A percentile compares a stretch with the other conserved stretches of the same genome.
Evolutionary conservation across 1,140 invertebrate genomes (phyloP).

Genomic region (Amyelois transitella): DNA sequence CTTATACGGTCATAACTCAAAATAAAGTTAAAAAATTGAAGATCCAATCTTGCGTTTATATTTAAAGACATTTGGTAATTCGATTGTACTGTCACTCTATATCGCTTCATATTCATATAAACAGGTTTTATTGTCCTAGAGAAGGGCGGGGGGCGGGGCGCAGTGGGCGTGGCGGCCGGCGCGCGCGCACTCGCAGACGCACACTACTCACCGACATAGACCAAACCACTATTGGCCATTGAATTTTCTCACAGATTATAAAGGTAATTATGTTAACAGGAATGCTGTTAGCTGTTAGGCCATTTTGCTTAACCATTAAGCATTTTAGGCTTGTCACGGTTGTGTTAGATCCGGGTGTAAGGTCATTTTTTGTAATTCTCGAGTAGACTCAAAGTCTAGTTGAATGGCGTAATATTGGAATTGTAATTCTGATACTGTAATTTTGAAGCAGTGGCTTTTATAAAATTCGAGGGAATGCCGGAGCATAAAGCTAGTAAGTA

Average conservation of each 20-base stretch:
- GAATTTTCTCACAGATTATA: neutral
- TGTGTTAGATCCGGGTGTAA: neutral
- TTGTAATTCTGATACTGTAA: too few relatives aligned
- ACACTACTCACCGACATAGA: slow-evolving; percentile 7
- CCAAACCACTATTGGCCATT: neutral
- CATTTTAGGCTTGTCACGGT: neutral
- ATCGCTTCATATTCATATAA: neutral
- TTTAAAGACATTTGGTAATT: neutral
- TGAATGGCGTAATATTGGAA: too few relatives aligned
- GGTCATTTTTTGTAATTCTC: too few relatives aligned
- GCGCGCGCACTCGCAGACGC: slow-evolving; percentile 25
- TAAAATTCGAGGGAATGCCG: too few relatives aligned
- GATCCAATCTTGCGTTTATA: too few relatives aligned
- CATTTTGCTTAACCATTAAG: neutral
- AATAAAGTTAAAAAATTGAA: too few relatives aligned
- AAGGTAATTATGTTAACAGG: neutral
- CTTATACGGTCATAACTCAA: too few relatives aligned
- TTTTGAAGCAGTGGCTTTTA: too few relatives aligned
- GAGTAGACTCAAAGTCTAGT: too few relatives aligned
- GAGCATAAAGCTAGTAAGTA: neutral
- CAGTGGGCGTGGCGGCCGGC: slow-evolving; percentile 29
- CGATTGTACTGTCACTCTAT: neutral
- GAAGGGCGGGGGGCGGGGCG: slow-evolving; percentile 13
- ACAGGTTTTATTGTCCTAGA: neutral
- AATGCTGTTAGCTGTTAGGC: neutral